Evolutionary conservation across 2,888 invertebrate species (phyloP), one percentile per base, ranked within the genome.

Genomic region (Caenorhabditis sinica): DNA sequence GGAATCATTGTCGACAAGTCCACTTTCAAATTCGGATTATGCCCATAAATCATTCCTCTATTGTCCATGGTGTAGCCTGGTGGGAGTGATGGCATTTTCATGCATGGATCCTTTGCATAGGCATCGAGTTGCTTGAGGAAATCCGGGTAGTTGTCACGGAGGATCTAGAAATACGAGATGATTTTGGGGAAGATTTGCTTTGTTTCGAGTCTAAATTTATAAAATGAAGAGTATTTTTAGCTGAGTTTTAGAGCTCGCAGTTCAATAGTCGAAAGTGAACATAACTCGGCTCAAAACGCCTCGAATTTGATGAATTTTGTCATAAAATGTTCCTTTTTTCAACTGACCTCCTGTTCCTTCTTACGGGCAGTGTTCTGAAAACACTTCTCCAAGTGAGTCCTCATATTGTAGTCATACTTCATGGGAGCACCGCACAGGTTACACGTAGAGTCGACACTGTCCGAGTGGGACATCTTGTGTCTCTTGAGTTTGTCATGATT

Each of bases 381-480:
- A 33, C 77, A 77, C 15, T 36, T 61, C 3, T n/a, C 25, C 40
- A 77, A 23, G 56, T 74, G 74, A 0, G 13, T 2, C 3, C 25
- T 56, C 53, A 74, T 11, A 17, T 74, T 74, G 65, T 56, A 74
- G 3, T 28, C n/a, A 30, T 56, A 65, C 25, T 65, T 74, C 30
- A 74, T 36, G 0, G 36, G 40, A 5, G n/a, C 53, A 0, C 28
- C 25, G 43, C 74, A 74, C 0, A 53, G 2, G 0, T 11, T 5
- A 23, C 74, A 74, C 1, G 1, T 11, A 2, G 17, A 23, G 1
- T 65, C 53, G 0, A 33, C 17, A 0, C 40, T n/a, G 9, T n/a
- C n/a, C 4, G 3, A 8, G 30, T 74, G 74, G 0, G 65, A 15
- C 0, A 20, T n/a, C 43, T 4, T 11, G 23, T 77, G 77, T 23